Conservation (phyloP, 2,113 vertebrate species). For the Calidris pugnax region DNA sequence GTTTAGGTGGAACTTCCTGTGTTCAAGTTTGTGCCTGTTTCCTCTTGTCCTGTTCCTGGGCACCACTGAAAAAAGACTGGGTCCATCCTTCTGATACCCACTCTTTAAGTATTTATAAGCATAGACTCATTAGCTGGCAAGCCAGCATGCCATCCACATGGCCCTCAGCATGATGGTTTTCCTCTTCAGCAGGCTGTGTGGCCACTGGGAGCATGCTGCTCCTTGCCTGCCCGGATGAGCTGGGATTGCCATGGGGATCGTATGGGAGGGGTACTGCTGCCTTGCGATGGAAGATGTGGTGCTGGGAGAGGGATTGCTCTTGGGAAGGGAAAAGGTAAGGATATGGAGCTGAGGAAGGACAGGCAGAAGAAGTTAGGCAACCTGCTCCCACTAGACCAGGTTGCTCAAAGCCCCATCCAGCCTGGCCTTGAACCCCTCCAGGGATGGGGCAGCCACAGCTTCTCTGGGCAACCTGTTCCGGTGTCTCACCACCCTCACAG, state of each 20-base stretch:
- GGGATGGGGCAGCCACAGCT: neutral
- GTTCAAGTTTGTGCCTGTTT: no score
- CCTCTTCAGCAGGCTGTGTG: neutral
- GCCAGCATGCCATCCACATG: rapidly evolving
- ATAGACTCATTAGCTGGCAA: neutral
- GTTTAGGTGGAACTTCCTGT: no score
- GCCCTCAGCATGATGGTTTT: neutral
- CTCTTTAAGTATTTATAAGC: no score
- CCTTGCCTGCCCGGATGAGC: neutral
- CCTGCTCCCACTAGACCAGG: neutral
- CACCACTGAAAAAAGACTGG: no score
- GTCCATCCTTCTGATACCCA: no score
- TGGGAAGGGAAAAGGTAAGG: neutral
- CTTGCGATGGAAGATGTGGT: rapidly evolving
- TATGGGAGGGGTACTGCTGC: neutral
- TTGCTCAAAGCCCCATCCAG: neutral
- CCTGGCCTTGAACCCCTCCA: neutral
- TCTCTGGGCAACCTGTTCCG: neutral
- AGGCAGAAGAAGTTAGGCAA: neutral
- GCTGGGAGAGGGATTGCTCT: neutral
- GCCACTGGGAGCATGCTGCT: neutral
- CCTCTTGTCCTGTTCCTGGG: no score
- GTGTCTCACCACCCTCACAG: neutral
- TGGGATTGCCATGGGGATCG: neutral
- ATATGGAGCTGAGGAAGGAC: neutral